Base-by-base conservation (phyloP, 2,888 invertebrate genomes). In the Spisula subtruncata region DNA sequence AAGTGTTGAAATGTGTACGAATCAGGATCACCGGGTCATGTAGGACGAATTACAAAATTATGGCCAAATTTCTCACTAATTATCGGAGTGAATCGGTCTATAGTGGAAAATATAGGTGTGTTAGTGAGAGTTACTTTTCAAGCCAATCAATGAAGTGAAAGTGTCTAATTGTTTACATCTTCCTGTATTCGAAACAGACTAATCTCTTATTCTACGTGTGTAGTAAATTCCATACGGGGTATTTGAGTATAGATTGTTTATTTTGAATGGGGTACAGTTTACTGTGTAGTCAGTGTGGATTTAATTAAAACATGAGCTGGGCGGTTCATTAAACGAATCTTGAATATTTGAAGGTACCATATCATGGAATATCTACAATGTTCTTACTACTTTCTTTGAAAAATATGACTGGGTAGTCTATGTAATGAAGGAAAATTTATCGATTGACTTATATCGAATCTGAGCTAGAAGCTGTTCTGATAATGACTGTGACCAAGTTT, bases 1-100 rank as follows among this genome's bases (percentile, higher is more conserved):
- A 25, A 5, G 51, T 46, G 81, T 48, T 29, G 18, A 85, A 85
- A 85, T 71, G 75, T 85, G 85, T 85, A 85, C 80, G 80, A 46
- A 85, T 85, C 79, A 80, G 51, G 48, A 85, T 20, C 25, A 56
- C 10, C 41, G 25, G 80, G 85, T 85, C 85, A 85, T n/a, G 54
- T 56, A 79, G 85, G 75, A 48, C 85, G n/a, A 85, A 85, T 80
- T 35, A 51, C 56, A 46, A 81, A 48, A 48, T 32, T 75, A 35
- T 35, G 32, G 75, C 75, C 75, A 75, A 75, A 35, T 32, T 75
- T 75, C 75, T 35, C 75, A 35, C 18, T 18, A 66, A 75, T 75
- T 35, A 75, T 75, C 32, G 75, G 75, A 16, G 75, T 75, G 75
- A 75, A 75, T 32, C 35, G 35, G 75, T 75, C 32, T 75, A 75